Percentiles rank a stretch among this genome's conserved stretches.
Conservation (phyloP, 2,113 vertebrate genomes). For the Esox niger region DNA sequence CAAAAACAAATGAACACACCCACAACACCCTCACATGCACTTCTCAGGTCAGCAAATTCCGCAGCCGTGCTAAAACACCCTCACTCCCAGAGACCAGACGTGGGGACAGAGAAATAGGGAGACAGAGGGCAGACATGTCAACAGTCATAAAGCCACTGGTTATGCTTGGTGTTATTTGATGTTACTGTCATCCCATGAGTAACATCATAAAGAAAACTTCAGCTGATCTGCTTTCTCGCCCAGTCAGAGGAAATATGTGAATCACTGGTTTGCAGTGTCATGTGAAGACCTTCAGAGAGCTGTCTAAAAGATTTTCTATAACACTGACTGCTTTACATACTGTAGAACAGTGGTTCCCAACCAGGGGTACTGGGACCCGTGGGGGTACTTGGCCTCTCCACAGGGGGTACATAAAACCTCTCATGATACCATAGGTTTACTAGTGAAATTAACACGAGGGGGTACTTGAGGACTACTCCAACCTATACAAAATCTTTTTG, state of each 20-base stretch:
- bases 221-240: neutral
- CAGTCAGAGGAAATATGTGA: neutral
- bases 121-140: neutral
- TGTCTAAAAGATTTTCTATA: neutral
- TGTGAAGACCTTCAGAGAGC: neutral
- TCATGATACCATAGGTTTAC: no score
- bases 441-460: no score
- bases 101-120: conserved; percentile 8
- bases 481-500: no score
- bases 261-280: neutral
- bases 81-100: neutral
- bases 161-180: conserved; percentile 7
- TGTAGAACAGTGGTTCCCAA: no score
- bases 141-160: neutral
- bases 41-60: no score
- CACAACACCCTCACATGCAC: no score
- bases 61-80: no score
- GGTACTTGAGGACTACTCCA: no score
- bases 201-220: conserved; percentile 1
- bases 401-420: no score
- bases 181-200: conserved; percentile 8
- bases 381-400: no score
- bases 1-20: no score
- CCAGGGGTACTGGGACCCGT: no score
- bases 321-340: neutral